phyloP scores from a whole-genome alignment of 2,888 invertebrate genomes.

The Globia sparganii region DNA sequence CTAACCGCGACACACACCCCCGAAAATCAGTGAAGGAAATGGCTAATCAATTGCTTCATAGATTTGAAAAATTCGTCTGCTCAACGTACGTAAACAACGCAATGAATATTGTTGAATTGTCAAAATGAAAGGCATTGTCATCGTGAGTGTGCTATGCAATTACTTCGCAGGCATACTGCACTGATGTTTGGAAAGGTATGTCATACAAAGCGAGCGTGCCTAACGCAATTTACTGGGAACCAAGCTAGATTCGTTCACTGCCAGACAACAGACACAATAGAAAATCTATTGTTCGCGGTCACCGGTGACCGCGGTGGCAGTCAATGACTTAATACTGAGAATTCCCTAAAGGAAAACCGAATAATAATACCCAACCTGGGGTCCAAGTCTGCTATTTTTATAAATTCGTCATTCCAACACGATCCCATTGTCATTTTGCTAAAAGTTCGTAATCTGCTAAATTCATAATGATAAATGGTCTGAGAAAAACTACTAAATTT shows the following conservation, averaged over 20 bases:
- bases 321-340: no score
- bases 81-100: not conserved
- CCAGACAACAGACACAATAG: no score
- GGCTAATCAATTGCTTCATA: not conserved
- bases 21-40: not conserved
- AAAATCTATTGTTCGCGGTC: no score
- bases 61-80: not conserved
- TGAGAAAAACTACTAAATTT: no score
- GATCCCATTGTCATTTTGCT: no score
- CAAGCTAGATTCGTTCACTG: not conserved
- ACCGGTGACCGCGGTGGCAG: no score
- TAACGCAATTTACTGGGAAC: not conserved
- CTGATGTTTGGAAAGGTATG: not conserved
- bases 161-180: not conserved
- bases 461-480: no score
- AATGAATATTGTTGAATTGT: not conserved
- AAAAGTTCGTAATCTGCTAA: no score
- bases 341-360: not conserved
- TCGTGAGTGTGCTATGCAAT: not conserved
- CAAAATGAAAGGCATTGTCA: not conserved
- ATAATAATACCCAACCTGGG: not conserved
- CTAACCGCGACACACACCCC: not conserved
- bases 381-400: no score
- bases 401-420: no score
- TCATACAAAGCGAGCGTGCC: no score